phyloP scores from a whole-genome alignment of 1,140 invertebrate species.

The Lethocerus indicus region DNA sequence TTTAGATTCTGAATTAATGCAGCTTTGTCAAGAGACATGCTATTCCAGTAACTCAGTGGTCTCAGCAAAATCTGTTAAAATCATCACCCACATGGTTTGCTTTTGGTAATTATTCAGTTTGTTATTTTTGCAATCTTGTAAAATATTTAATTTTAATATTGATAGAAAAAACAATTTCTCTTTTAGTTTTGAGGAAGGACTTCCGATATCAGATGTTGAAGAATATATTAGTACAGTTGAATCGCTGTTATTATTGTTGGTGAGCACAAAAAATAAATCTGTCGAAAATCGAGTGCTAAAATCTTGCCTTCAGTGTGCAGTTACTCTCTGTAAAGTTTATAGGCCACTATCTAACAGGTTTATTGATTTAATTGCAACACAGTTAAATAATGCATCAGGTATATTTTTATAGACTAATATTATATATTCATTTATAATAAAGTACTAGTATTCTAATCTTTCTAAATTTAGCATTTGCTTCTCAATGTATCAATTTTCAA shows the following conservation, averaged over 20 bases:
- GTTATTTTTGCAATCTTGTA: neutral
- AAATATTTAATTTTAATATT: neutral
- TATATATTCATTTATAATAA: neutral
- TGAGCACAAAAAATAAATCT: constrained; percentile 14
- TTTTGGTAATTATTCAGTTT: constrained; percentile 32
- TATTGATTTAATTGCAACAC: constrained; percentile 34
- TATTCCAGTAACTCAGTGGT: constrained; percentile 41
- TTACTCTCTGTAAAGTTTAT: constrained; percentile 42
- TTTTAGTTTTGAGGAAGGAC: constrained; percentile 41
- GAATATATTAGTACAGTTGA: constrained; percentile 39
- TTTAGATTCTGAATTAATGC: constrained; percentile 29
- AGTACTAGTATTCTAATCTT: neutral
- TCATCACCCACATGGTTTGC: constrained; percentile 44
- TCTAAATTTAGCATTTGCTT: neutral
- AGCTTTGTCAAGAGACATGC: constrained; percentile 34
- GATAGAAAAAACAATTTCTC: neutral
- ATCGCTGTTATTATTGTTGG: constrained; percentile 47
- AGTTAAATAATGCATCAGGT: constrained; percentile 10
- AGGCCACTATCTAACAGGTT: constrained; percentile 40
- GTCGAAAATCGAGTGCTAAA: constrained; percentile 25
- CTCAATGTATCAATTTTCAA: neutral
- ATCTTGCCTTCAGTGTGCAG: constrained; percentile 45
- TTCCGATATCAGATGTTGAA: constrained; percentile 36
- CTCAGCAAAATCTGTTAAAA: constrained; percentile 47
- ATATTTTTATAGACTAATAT: neutral